phyloP scores from a whole-genome alignment of 2,113 vertebrate species.

The Ramphastos sulfuratus region DNA sequence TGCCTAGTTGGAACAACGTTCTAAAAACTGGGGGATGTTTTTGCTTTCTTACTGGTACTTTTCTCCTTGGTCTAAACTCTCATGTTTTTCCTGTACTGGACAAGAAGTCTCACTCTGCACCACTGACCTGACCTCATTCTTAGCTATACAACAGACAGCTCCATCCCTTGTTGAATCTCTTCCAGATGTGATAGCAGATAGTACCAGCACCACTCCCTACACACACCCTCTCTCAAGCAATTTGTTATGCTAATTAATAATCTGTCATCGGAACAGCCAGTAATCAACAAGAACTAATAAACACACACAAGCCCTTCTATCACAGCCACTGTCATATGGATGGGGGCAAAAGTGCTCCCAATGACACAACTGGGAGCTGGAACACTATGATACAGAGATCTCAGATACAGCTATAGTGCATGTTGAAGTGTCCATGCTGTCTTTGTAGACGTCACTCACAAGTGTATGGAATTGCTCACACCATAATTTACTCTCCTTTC shows the following conservation, averaged over 20 bases:
- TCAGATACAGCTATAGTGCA: background rate
- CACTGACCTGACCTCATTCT: accelerated
- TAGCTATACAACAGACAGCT: background rate
- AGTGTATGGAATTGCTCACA: background rate
- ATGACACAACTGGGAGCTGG: background rate
- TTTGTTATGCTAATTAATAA: conserved; percentile 37
- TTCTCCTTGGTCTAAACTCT: background rate
- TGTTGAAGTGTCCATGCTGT: background rate
- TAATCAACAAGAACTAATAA: conserved; percentile 14
- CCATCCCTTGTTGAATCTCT: background rate
- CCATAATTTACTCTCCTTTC: background rate
- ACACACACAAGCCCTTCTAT: background rate
- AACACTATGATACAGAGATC: background rate
- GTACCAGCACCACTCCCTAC: background rate
- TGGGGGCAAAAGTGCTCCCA: background rate
- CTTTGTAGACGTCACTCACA: background rate
- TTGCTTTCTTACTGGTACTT: background rate
- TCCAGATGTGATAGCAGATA: background rate
- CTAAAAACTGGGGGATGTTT: background rate
- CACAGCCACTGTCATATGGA: background rate
- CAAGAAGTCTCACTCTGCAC: background rate
- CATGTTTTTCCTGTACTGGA: background rate
- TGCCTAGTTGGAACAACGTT: background rate
- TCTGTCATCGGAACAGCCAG: background rate
- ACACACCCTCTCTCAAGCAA: background rate